phyloP scores from a whole-genome alignment of 2,797 vertebrate genomes.

The Lagocephalus sceleratus region DNA sequence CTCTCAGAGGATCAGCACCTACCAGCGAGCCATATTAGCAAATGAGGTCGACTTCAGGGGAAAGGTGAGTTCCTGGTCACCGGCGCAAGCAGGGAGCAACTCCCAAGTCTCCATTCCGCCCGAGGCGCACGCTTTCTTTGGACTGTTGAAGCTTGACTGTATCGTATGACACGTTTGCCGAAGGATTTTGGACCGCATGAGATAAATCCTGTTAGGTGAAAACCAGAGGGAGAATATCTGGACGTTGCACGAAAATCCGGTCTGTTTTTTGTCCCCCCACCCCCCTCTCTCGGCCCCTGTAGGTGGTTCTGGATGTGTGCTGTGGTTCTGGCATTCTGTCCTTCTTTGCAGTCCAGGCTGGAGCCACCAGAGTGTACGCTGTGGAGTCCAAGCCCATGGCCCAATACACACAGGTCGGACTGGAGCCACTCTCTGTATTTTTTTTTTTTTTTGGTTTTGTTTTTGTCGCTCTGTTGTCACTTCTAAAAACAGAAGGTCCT shows the following conservation, averaged over 20 bases:
- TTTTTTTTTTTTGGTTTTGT: too few relatives aligned
- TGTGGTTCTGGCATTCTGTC: constrained; percentile 73
- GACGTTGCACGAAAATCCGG: background rate
- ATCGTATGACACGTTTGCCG: background rate
- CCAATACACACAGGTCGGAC: constrained; percentile 60
- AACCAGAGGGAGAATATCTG: background rate
- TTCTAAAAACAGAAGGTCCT: background rate
- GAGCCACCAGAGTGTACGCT: constrained; percentile 70
- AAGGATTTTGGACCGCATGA: background rate
- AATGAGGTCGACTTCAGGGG: constrained; percentile 80
- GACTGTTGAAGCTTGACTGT: background rate
- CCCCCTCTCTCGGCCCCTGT: constrained; percentile 6
- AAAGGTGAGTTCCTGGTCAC: constrained; percentile 67
- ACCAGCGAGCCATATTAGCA: constrained; percentile 77
- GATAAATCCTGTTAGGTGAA: background rate
- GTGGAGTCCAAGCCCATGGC: constrained; percentile 65
- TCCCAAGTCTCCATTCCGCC: background rate
- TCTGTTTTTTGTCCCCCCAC: background rate
- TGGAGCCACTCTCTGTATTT: background rate
- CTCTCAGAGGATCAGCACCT: constrained; percentile 78
- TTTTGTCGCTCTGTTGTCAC: background rate
- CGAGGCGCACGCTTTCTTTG: too few relatives aligned
- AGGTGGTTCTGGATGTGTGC: constrained; percentile 76
- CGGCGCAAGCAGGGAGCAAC: background rate
- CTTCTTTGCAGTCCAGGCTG: constrained; percentile 74